Evolutionary conservation across 2,888 invertebrate species (phyloP).

Genomic region (Cephus spinipes): DNA sequence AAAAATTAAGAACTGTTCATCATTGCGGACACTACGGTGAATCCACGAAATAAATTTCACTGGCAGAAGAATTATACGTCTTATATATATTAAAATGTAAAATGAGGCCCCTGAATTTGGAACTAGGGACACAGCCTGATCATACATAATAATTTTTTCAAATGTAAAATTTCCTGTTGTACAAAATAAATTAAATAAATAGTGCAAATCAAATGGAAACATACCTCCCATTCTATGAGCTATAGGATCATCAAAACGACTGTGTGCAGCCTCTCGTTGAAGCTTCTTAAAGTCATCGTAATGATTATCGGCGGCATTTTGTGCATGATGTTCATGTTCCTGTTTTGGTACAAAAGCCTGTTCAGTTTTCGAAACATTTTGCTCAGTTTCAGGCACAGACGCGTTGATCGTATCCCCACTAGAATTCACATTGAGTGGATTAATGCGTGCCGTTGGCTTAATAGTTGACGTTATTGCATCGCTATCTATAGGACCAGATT

Average conservation of each 20-base stretch:
- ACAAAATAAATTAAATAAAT: constrained; percentile 10
- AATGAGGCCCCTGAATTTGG: not conserved
- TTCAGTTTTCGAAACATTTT: not conserved
- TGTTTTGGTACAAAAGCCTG: not conserved
- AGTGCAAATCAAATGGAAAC: constrained; percentile 37
- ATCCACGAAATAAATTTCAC: not conserved
- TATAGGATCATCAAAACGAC: constrained; percentile 73
- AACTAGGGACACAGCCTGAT: not conserved
- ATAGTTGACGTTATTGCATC: constrained; percentile 29
- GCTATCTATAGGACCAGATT: constrained; percentile 27
- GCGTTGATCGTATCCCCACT: not conserved
- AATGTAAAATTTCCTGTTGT: not conserved
- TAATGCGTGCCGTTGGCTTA: constrained; percentile 53
- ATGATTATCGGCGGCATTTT: constrained; percentile 19
- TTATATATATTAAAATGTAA: not conserved
- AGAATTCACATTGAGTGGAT: constrained; percentile 41
- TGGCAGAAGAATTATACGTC: too few relatives aligned
- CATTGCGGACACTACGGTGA: not conserved
- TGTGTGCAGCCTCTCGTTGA: constrained; percentile 28
- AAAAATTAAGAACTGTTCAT: not conserved
- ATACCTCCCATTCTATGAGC: constrained; percentile 80
- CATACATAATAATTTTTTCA: not conserved
- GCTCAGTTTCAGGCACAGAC: constrained; percentile 8
- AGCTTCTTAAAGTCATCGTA: constrained; percentile 15
- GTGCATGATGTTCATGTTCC: constrained; percentile 34